Evolutionary conservation across 1,140 invertebrate genomes (phyloP).

Genomic region (Neomicropteryx cornuta): DNA sequence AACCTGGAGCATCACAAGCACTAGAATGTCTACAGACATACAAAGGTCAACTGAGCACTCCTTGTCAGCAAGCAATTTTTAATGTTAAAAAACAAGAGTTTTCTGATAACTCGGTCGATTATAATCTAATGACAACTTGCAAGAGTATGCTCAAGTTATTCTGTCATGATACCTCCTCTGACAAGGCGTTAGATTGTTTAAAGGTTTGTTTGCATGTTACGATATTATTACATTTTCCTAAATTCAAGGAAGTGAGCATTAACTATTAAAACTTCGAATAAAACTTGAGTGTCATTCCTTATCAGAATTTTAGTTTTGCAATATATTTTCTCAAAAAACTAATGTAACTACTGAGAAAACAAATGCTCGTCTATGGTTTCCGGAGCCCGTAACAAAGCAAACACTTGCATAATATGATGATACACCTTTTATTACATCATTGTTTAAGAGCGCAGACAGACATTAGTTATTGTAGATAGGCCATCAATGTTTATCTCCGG

Average conservation of each 20-base stretch:
- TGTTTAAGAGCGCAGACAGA: no score
- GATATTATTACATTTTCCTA: no score
- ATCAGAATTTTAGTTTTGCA: conserved; percentile 5
- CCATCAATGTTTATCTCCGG: no score
- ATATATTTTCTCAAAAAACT: background rate
- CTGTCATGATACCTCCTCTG: conserved; percentile 56
- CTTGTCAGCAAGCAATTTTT: conserved; percentile 74
- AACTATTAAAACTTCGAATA: no score
- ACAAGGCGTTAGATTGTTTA: conserved; percentile 60
- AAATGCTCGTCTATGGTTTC: no score
- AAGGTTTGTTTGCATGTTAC: conserved; percentile 47
- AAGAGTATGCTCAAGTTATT: conserved; percentile 74
- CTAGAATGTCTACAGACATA: conserved; percentile 78
- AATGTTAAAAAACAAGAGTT: conserved; percentile 77
- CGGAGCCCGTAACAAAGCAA: no score
- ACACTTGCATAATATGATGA: no score
- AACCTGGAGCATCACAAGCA: conserved; percentile 65
- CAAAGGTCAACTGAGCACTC: conserved; percentile 50
- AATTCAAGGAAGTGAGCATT: no score
- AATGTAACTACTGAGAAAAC: no score
- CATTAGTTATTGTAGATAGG: no score
- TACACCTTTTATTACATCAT: no score
- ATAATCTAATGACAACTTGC: conserved; percentile 70
- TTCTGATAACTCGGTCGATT: conserved; percentile 75
- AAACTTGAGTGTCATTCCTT: no score